Base-by-base conservation (phyloP, 2,797 vertebrate genomes). In the Scomberomorus guttatus region DNA sequence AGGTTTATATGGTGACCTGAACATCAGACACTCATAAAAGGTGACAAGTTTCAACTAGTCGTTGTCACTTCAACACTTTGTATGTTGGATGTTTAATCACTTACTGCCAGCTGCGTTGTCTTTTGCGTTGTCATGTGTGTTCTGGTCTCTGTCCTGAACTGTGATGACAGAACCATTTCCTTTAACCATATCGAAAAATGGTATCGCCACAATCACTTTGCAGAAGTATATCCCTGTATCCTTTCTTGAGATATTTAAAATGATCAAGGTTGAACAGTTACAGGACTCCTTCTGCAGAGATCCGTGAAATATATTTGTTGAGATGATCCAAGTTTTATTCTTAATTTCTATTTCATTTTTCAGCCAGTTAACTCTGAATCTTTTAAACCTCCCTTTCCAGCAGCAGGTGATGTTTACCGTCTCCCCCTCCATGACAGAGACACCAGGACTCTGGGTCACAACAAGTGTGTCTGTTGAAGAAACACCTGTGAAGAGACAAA, bases 111-210 rank as follows among this genome's bases (percentile, higher is more conserved):
- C 37, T 37, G 37, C 11, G 37, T 37, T 37, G 37, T 37, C 37
- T 37, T 37, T 37, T 37, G 37, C 37, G 9, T 37, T 8, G 10
- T 37, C 37, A 37, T 37, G 37, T 37, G 37, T 12, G 37, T 37
- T 37, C 37, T 37, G 10, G 11, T 37, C 2, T 18, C 44, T 6
- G 17, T 6, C 1, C 0, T 0, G 54, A 46, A 93, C 83, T 9
- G 51, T 90, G 84, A 93, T 27, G n/a, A 52, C n/a, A 15, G 94
- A 94, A 9, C 94, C 94, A 2, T 64, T 83, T 87, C 94, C 95
- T n/a, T 0, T 0, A 0, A 0, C 0, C 12, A 0, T 0, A 0
- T 0, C 0, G 0, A 24, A 63, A 22, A 0, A 0, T 32, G 94
- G 95, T 68, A 94, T 85, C 4, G 94, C 93, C 63, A 46, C 2